Percentiles rank a stretch among this genome's conserved stretches.
phyloP scores from a whole-genome alignment of 2,888 invertebrate genomes.

The Machimus rusticus region DNA sequence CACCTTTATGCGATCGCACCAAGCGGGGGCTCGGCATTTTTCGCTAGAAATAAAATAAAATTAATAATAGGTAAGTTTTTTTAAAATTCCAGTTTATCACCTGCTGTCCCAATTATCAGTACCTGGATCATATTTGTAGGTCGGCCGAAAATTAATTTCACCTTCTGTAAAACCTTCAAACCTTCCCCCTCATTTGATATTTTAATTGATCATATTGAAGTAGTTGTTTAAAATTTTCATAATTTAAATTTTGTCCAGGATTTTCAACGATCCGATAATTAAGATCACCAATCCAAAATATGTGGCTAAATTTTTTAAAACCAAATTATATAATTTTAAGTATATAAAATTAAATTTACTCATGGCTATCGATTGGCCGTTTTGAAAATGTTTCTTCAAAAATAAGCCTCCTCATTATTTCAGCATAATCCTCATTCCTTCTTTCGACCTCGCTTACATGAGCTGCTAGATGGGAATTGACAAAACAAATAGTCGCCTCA shows the following conservation, averaged over 20 bases:
- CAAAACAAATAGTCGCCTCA: constrained; percentile 92
- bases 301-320: constrained; percentile 69
- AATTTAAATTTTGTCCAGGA: constrained; percentile 53
- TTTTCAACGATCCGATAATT: constrained; percentile 83
- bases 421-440: constrained; percentile 94
- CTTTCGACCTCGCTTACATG: constrained; percentile 93
- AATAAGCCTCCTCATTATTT: constrained; percentile 72
- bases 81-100: constrained; percentile 56
- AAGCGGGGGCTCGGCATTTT: constrained; percentile 94
- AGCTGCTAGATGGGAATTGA: constrained; percentile 97
- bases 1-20: constrained; percentile 96
- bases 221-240: constrained; percentile 66
- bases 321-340: background rate
- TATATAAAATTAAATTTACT: constrained; percentile 65
- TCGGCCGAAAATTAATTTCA: constrained; percentile 87
- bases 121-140: constrained; percentile 96
- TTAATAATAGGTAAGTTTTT: background rate
- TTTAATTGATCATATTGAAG: constrained; percentile 85
- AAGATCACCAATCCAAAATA: constrained; percentile 97
- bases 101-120: constrained; percentile 94
- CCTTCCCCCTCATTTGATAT: constrained; percentile 74
- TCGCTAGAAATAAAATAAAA: constrained; percentile 69
- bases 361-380: constrained; percentile 82
- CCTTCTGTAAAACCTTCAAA: constrained; percentile 89
- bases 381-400: constrained; percentile 55